Evolutionary conservation across 2,797 vertebrate species (phyloP).

Genomic region (Ctenosaura bakeri): DNA sequence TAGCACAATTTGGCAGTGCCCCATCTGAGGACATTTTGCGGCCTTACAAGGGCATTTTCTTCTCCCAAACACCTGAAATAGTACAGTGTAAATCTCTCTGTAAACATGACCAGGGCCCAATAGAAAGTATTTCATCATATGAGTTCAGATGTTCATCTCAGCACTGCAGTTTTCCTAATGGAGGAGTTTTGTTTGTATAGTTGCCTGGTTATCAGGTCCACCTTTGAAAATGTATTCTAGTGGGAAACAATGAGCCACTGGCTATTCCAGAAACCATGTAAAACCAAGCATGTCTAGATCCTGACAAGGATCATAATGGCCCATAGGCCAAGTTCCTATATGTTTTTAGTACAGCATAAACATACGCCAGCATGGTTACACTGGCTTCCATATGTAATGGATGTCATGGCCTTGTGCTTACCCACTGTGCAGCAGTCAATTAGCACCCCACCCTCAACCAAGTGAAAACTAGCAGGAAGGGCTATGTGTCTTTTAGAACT

Average conservation of each 20-base stretch:
- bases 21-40: background rate
- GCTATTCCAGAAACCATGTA: background rate
- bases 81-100: background rate
- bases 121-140: background rate
- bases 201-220: background rate
- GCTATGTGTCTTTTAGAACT: no score
- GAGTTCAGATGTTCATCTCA: background rate
- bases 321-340: no score
- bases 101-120: background rate
- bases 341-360: no score
- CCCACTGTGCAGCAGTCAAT: no score
- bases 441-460: no score
- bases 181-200: no score
- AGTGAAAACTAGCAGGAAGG: no score
- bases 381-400: no score
- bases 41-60: background rate
- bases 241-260: background rate
- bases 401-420: no score
- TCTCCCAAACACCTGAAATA: background rate
- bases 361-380: no score
- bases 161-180: background rate
- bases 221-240: background rate
- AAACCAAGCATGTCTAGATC: background rate
- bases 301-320: no score
- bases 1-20: background rate